A percentile compares a stretch with the other conserved stretches of the same genome.
Evolutionary conservation across 2,113 vertebrate genomes (phyloP).

Genomic region (Siniperca knerii): DNA sequence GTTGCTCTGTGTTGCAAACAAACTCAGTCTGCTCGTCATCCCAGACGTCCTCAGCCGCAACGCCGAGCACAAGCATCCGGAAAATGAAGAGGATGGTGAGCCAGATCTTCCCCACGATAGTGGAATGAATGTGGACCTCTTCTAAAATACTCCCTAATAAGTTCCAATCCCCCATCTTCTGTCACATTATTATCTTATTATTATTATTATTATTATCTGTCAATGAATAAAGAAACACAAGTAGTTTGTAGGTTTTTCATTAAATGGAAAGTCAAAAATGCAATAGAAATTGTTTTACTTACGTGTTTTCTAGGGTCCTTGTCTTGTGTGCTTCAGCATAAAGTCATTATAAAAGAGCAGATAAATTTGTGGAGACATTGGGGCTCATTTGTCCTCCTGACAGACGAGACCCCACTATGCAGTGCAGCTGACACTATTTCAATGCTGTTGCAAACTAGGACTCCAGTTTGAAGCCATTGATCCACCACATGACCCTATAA

Average conservation of each 20-base stretch:
- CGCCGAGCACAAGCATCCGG: constrained; percentile 94
- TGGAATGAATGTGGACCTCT: constrained; percentile 96
- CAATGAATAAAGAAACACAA: constrained; percentile 5
- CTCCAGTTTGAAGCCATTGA: constrained; percentile 80
- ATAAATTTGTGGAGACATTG: not conserved
- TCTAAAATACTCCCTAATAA: constrained; percentile 93
- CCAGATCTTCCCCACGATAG: constrained; percentile 97
- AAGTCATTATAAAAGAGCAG: constrained; percentile 14
- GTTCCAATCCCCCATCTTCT: constrained; percentile 97
- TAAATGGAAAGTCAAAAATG: not conserved
- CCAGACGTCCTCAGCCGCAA: constrained; percentile 96
- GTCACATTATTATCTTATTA: constrained; percentile 75
- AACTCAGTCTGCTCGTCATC: constrained; percentile 95
- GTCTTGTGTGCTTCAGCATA: constrained; percentile 9
- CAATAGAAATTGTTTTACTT: constrained; percentile 33
- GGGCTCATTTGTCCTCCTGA: constrained; percentile 31
- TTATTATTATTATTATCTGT: constrained; percentile 65
- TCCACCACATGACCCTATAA: constrained; percentile 80
- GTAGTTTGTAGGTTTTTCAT: not conserved
- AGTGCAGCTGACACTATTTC: constrained; percentile 58
- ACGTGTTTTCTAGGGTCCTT: constrained; percentile 46
- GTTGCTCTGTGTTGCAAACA: constrained; percentile 95
- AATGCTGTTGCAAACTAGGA: constrained; percentile 65
- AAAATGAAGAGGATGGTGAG: constrained; percentile 97
- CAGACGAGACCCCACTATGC: constrained; percentile 18